Conservation (phyloP, 2,888 invertebrate species). For the Thereva unica region DNA sequence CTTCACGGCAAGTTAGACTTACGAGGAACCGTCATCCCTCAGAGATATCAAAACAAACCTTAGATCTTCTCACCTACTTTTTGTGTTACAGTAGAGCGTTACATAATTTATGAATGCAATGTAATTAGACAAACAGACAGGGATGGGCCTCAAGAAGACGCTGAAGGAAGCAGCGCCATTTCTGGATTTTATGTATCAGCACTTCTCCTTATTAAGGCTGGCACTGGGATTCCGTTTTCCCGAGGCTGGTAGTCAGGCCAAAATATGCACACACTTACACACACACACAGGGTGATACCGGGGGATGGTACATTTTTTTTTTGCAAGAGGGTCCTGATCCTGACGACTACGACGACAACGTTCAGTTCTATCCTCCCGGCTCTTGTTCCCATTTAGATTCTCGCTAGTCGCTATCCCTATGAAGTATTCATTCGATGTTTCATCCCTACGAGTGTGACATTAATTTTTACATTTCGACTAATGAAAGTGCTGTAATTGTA, state of each 20-base stretch:
- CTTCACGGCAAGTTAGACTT: too few relatives aligned
- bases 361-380: too few relatives aligned
- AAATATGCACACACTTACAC: too few relatives aligned
- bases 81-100: constrained; percentile 3
- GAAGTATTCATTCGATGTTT: constrained; percentile 17
- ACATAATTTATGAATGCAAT: constrained; percentile 34
- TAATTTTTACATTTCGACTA: constrained; percentile 13
- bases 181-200: constrained; percentile 26
- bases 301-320: too few relatives aligned
- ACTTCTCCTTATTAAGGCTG: constrained; percentile 18
- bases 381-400: too few relatives aligned
- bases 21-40: too few relatives aligned
- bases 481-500: constrained; percentile 11
- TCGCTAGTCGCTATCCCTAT: constrained; percentile 6
- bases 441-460: constrained; percentile 1
- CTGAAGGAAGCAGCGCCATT: constrained; percentile 9
- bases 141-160: constrained; percentile 5
- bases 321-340: too few relatives aligned
- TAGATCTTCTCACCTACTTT: constrained; percentile 22
- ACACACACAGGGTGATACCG: too few relatives aligned
- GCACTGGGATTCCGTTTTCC: not conserved
- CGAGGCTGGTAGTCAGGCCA: not conserved
- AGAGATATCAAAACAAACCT: constrained; percentile 11
- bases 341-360: too few relatives aligned
- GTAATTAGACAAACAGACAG: constrained; percentile 28